These are phyloP conservation scores for Brachionichthys hirsutus DNA, from an alignment of 2,113 vertebrate genomes.

Conservation along the genomic window DNA sequence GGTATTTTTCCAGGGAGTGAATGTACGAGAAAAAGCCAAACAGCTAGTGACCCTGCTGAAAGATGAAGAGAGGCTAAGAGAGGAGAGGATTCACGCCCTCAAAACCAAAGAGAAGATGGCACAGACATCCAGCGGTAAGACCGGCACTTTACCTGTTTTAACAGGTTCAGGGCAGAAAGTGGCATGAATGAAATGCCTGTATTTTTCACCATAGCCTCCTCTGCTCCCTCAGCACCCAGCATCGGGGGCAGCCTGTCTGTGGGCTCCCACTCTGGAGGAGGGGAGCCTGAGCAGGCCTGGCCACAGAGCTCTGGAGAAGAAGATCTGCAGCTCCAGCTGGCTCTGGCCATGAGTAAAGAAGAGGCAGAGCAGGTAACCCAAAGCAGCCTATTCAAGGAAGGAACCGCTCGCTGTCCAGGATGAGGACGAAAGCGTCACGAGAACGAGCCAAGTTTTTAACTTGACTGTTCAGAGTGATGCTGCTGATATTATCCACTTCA, in stretches of 20 bases:
- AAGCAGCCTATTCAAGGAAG: slow-evolving; percentile 15
- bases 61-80: slow-evolving; percentile 88
- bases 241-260: slow-evolving; percentile 70
- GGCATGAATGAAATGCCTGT: slow-evolving; percentile 24
- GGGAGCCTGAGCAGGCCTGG: slow-evolving; percentile 89
- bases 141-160: not conserved
- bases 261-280: slow-evolving; percentile 71
- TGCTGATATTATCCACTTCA: slow-evolving; percentile 32
- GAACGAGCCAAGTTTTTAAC: slow-evolving; percentile 2
- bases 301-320: slow-evolving; percentile 92
- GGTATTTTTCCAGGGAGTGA: slow-evolving; percentile 79
- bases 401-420: not conserved
- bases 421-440: not conserved
- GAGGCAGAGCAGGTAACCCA: slow-evolving; percentile 89
- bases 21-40: slow-evolving; percentile 92
- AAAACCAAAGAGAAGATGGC: slow-evolving; percentile 97
- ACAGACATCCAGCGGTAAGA: slow-evolving; percentile 86
- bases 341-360: slow-evolving; percentile 93
- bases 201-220: slow-evolving; percentile 71
- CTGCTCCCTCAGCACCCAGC: slow-evolving; percentile 80
- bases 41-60: slow-evolving; percentile 89
- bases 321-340: slow-evolving; percentile 89
- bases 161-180: not conserved
- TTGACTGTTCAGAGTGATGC: slow-evolving; percentile 25
- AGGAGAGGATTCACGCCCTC: slow-evolving; percentile 88